phyloP scores from a whole-genome alignment of 2,888 invertebrate genomes.

The Pandemis corylana region DNA sequence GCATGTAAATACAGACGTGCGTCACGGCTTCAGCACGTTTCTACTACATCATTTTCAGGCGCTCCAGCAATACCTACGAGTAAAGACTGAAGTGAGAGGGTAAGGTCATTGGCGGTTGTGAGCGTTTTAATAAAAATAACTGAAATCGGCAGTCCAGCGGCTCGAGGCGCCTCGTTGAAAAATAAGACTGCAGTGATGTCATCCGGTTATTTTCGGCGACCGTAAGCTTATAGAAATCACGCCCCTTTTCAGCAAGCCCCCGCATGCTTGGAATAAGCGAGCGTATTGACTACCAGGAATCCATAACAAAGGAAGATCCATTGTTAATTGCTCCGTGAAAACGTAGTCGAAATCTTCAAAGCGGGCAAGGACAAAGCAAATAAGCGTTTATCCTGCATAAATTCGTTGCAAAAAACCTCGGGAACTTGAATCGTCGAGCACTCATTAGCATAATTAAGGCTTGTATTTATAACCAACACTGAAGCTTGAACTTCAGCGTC shows the following conservation, averaged over 20 bases:
- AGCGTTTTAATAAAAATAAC: too few relatives aligned
- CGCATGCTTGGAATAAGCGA: background rate
- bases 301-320: background rate
- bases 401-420: conserved; percentile 7
- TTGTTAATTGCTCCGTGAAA: conserved; percentile 15
- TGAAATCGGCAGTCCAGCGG: too few relatives aligned
- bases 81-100: too few relatives aligned
- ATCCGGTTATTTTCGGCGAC: background rate
- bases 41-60: too few relatives aligned
- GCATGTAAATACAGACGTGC: too few relatives aligned
- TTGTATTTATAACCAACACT: background rate
- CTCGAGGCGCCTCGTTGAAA: too few relatives aligned
- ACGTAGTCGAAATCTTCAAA: conserved; percentile 19
- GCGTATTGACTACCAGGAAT: conserved; percentile 5
- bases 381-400: conserved; percentile 16
- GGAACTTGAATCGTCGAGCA: conserved; percentile 2
- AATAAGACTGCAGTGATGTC: background rate
- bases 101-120: too few relatives aligned
- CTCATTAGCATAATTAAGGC: conserved; percentile 10
- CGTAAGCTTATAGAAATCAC: background rate
- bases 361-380: conserved; percentile 17
- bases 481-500: background rate
- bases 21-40: too few relatives aligned
- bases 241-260: background rate
- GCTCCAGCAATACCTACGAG: too few relatives aligned